Evolutionary conservation across 2,797 vertebrate species (phyloP), one percentile per base, ranked within the genome.

Genomic region (Hybognathus amarus): DNA sequence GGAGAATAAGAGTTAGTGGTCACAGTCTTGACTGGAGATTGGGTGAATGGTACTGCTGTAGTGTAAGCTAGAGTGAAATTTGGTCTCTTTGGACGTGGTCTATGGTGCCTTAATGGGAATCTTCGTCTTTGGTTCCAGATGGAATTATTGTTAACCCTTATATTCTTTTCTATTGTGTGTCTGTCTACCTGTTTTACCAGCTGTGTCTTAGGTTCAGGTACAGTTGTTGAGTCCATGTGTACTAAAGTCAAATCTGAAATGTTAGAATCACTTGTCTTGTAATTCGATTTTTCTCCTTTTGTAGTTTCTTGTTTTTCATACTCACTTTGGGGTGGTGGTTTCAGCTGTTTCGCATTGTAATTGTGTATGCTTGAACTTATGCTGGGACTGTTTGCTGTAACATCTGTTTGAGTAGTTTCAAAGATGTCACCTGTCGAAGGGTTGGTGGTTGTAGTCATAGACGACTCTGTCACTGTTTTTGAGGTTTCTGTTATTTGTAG

Each of bases 31-130:
- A 82, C 85, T 45, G 88, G 79, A 5, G 83, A 85, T 13, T 88
- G 73, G 54, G 87, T 79, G 40, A 79, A 56, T 64, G 79, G 12
- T 9, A 83, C 59, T 50, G 85, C 79, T 45, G 86, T 86, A 73
- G 86, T 91, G 54, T 87, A 71, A 77, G 85, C 82, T 27, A 74
- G 70, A 40, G 79, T 42, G 18, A 85, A 89, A 59, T 89, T 89
- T 45, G 88, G 80, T 40, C 86, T 92, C 47, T 91, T 91, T 77
- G 88, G 90, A 76, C 85, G 87, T 56, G 89, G 50, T 89, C 90
- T 92, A 83, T 92, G 92, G 0, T 89, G 88, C 86, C 93, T 93
- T 22, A 90, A 92, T 80, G 90, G 91, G 0, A 86, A 91, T 66
- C 92, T 91, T 86, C 91, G 91, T 70, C 92, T 90, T 77, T 91